Base-by-base conservation (phyloP, 1,140 invertebrate species). In the Wasmannia auropunctata region DNA sequence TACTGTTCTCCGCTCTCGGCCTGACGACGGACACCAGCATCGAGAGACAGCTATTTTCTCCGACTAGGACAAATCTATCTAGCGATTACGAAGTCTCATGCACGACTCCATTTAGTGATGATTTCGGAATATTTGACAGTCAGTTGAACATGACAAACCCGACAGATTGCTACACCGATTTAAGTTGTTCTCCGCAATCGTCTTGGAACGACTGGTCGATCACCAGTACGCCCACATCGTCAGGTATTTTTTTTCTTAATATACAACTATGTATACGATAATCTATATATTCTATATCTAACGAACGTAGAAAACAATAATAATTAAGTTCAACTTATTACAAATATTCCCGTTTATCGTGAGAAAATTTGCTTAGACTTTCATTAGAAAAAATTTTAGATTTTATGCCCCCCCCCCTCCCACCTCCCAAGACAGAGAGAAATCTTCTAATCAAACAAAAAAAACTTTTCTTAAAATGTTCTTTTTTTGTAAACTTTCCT, bases 1-100 rank as follows among this genome's bases (percentile, higher is more conserved):
- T n/a, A 76, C 77, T 95, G 16, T 94, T 95, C 84, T 95, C 95
- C 51, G 93, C 94, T 0, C 65, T 95, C 62, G 94, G 94, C 11
- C 63, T 95, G 43, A 93, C 92, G 11, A 92, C 87, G 77, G 93
- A 94, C 70, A 77, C 90, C 1, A 67, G 85, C 34, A 69, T 87
- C n/a, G 90, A 85, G 40, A 88, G 79, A 51, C 86, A 91, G 16
- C 83, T 93, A 79, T 89, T 92, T 31, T 86, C 93, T 19, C 58
- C 89, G 1, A 88, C 75, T 11, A 28, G 86, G 4, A 84, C 84
- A 16, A 80, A 81, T 6, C n/a, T 92, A 10, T 67, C 88, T 2
- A 92, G 67, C 65, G 92, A 95, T 31, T 94, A 93, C 65, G 94
- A 95, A 60, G 87, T 89, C 14, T 91, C 93, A 4, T 86, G 81